Evolutionary conservation across 2,888 invertebrate species (phyloP), one percentile per base, ranked within the genome.

Genomic region (Trichogramma dendrolimi): DNA sequence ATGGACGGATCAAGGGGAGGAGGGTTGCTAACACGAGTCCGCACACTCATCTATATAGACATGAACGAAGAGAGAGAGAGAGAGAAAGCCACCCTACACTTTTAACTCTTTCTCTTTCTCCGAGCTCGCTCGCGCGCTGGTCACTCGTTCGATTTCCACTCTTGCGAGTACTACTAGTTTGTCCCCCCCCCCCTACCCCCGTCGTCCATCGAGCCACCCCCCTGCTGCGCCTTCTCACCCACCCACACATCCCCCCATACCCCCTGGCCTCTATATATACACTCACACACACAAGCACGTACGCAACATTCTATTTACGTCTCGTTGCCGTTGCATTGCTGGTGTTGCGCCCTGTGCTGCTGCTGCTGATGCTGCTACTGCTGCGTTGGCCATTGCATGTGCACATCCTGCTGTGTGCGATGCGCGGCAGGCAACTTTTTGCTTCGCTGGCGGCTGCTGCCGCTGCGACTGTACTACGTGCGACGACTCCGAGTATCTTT

Each of bases 21-120:
- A 27, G 27, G 77, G 75, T 75, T 77, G 77, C 78, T 78, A 77
- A 78, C 78, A 77, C 76, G 74, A 64, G 72, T 76, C 72, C 73
- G 67, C 69, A 68, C 72, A 56, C 70, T 67, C 64, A 68, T 69
- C 69, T 68, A 27, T 27, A 27, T 27, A 27, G 27, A 27, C 27
- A 27, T 27, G 27, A 27, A 27, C 27, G 27, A 27, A 27, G 27
- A 27, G 27, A 27, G 27, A 27, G 14, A 14, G 27, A 27, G 27
- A 27, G 27, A 44, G 41, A n/a, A 41, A 5, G 38, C 38, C 11
- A 5, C 11, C 4, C 42, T 4, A 41, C 11, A n/a, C 51, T 54
- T 40, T 27, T 40, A 6, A 60, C 50, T 50, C 11, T 27, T 11
- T 42, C 48, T 11, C 10, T 4, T 44, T 62, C 67, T 67, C 65